Percentiles rank a stretch among this genome's conserved stretches.
These are phyloP conservation scores for Onychostruthus taczanowskii DNA, from an alignment of 2,113 vertebrate genomes.

Conservation along the genomic window DNA sequence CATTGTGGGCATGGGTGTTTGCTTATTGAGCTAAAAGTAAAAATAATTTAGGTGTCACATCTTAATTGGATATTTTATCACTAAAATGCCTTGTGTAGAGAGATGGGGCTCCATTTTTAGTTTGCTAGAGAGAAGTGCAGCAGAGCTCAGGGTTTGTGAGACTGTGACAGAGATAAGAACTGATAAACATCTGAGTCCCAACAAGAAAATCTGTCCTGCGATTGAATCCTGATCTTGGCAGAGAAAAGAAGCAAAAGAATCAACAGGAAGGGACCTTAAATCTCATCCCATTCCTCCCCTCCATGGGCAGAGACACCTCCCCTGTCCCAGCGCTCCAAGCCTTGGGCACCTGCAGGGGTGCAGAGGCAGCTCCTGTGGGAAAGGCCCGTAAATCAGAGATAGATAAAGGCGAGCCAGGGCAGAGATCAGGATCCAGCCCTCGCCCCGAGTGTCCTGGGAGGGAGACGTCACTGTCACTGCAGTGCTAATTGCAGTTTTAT, in stretches of 20 bases:
- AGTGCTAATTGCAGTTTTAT: not conserved
- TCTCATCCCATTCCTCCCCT: fast-evolving
- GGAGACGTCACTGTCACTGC: fast-evolving
- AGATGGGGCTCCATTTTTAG: not conserved
- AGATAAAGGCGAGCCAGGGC: fast-evolving
- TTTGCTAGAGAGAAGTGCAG: not conserved
- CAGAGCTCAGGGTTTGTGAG: not conserved
- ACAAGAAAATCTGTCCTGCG: not conserved
- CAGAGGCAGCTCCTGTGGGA: not conserved
- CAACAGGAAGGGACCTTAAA: not conserved
- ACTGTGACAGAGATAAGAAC: not conserved
- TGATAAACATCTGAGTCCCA: not conserved
- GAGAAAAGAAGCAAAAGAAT: not conserved
- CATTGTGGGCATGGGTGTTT: not conserved
- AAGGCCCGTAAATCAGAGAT: not conserved
- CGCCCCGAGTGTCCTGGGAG: fast-evolving
- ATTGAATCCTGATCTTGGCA: not conserved
- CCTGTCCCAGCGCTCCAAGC: not conserved
- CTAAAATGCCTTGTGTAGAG: too few species aligned
- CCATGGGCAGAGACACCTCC: not conserved
- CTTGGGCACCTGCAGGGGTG: not conserved
- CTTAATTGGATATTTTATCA: not conserved
- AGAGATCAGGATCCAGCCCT: not conserved
- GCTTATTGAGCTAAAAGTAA: not conserved
- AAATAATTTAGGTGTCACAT: not conserved